Evolutionary conservation across 2,888 invertebrate genomes (phyloP).

Genomic region (Isotomurus palustris): DNA sequence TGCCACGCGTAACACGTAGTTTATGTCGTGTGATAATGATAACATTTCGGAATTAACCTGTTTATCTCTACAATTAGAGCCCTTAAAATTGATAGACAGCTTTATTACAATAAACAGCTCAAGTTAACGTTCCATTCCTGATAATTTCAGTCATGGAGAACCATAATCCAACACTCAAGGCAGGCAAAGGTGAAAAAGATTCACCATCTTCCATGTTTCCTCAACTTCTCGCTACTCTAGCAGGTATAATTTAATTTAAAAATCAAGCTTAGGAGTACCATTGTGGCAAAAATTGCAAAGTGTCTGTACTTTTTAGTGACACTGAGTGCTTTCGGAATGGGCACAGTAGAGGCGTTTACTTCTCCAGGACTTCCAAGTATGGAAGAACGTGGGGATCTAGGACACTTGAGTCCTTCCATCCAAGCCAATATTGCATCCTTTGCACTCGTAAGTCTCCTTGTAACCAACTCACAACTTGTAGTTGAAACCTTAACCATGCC

Average conservation of each 20-base stretch:
- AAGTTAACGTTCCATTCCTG: too few relatives aligned
- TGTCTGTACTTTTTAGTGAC: conserved; percentile 21
- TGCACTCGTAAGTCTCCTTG: conserved; percentile 47
- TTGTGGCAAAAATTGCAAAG: neutral
- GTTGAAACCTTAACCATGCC: neutral
- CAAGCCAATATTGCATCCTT: conserved; percentile 57
- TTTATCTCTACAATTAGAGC: too few relatives aligned
- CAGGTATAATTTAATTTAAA: neutral
- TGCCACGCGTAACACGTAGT: too few relatives aligned
- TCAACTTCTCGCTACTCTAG: neutral
- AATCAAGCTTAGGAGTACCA: neutral
- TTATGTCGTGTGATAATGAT: too few relatives aligned
- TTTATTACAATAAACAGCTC: too few relatives aligned
- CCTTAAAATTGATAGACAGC: too few relatives aligned
- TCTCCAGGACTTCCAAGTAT: conserved; percentile 30
- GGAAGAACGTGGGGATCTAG: conserved; percentile 15
- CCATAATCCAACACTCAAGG: too few relatives aligned
- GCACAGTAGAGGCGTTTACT: conserved; percentile 34
- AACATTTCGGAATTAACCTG: too few relatives aligned
- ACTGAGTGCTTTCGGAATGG: conserved; percentile 39
- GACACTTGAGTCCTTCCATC: conserved; percentile 52
- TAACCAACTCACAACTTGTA: neutral
- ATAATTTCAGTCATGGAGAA: too few relatives aligned
- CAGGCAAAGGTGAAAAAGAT: too few relatives aligned
- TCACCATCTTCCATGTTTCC: neutral